Percentiles rank a stretch among this genome's conserved stretches.
phyloP scores from a whole-genome alignment of 1,140 invertebrate genomes.

The Pseudomyrmex sp. region DNA sequence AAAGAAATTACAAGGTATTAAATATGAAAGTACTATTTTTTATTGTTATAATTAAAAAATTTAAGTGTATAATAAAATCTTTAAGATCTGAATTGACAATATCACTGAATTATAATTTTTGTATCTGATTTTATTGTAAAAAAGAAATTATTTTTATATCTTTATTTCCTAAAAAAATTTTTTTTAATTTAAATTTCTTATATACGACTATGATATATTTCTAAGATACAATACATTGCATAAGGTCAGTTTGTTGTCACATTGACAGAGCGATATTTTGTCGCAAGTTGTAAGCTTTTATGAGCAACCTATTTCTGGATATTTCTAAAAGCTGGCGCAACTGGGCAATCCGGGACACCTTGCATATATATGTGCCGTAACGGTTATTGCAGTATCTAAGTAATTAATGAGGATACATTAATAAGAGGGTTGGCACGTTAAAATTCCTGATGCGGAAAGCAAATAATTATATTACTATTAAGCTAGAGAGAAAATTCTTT shows the following conservation, averaged over 20 bases:
- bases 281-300: slow-evolving; percentile 37
- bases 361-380: slow-evolving; percentile 36
- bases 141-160: not conserved
- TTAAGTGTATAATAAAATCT: not conserved
- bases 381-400: slow-evolving; percentile 48
- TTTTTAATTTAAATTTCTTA: too few relatives aligned
- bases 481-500: not conserved
- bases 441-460: not conserved
- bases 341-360: slow-evolving; percentile 52
- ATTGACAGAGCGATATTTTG: slow-evolving; percentile 39
- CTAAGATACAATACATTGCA: not conserved
- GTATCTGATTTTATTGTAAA: not conserved
- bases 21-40: too few relatives aligned
- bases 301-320: slow-evolving; percentile 53
- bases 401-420: slow-evolving; percentile 50
- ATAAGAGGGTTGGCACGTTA: not conserved
- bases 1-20: too few relatives aligned
- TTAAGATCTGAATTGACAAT: not conserved
- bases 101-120: not conserved
- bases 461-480: slow-evolving; percentile 13
- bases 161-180: not conserved
- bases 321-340: slow-evolving; percentile 49
- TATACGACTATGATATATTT: not conserved
- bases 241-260: slow-evolving; percentile 14
- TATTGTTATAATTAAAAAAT: not conserved